phyloP scores from a whole-genome alignment of 2,888 invertebrate genomes.

The Anarsia innoxiella region DNA sequence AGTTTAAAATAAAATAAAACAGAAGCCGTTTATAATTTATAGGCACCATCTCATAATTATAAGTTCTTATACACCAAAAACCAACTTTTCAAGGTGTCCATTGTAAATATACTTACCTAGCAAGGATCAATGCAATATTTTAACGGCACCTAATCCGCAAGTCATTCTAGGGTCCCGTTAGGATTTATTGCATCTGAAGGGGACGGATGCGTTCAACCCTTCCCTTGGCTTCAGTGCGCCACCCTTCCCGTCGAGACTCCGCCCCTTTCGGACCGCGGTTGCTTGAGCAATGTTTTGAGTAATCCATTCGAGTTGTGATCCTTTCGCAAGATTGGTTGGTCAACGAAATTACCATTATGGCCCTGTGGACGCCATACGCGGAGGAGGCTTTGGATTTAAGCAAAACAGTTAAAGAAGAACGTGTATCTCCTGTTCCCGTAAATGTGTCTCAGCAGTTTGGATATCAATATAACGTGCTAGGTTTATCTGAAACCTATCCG shows the following conservation, averaged over 20 bases:
- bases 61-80: no score
- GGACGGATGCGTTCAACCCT: slow-evolving; percentile 10
- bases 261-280: not conserved
- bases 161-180: slow-evolving; percentile 10
- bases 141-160: slow-evolving; percentile 7
- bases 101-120: no score
- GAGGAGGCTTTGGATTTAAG: slow-evolving; percentile 52
- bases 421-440: slow-evolving; percentile 25
- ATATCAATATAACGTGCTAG: no score
- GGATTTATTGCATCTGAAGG: slow-evolving; percentile 1
- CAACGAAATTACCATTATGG: slow-evolving; percentile 34
- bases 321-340: not conserved
- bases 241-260: slow-evolving; percentile 1
- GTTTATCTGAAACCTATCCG: no score
- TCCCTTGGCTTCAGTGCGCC: no score
- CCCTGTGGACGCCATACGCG: slow-evolving; percentile 57
- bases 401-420: slow-evolving; percentile 31
- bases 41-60: no score
- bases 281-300: slow-evolving; percentile 6
- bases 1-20: no score
- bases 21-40: no score
- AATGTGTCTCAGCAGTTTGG: no score
- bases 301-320: no score
- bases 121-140: slow-evolving; percentile 6
- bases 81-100: no score